Conservation (phyloP, 2,113 vertebrate genomes). For the Amblyopsis rosae region DNA sequence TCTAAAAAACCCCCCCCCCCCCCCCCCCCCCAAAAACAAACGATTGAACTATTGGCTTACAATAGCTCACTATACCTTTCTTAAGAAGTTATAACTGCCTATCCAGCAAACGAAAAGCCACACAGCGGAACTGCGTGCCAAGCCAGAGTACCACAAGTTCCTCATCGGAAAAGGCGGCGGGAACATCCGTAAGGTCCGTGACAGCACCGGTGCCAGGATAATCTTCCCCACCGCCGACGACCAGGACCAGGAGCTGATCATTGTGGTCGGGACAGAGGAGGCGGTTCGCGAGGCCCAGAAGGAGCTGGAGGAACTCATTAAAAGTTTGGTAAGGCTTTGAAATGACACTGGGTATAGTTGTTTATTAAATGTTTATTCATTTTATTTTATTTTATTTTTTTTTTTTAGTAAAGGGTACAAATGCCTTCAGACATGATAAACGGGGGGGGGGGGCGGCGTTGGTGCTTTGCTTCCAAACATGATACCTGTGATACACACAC, state of each 20-base stretch:
- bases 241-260: constrained; percentile 96
- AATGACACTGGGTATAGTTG: not conserved
- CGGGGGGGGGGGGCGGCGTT: no score
- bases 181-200: constrained; percentile 96
- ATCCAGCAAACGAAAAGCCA: constrained; percentile 95
- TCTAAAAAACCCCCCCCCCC: no score
- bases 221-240: constrained; percentile 93
- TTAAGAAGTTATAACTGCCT: not conserved
- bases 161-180: constrained; percentile 95
- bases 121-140: constrained; percentile 91
- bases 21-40: no score
- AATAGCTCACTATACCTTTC: no score
- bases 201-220: constrained; percentile 93
- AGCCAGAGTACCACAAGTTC: constrained; percentile 98
- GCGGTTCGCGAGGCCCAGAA: constrained; percentile 91
- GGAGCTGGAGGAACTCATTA: constrained; percentile 92
- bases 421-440: not conserved
- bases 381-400: not conserved
- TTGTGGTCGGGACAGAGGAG: constrained; percentile 94
- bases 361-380: not conserved
- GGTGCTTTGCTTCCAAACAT: no score
- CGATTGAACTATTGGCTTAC: no score
- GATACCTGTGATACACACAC: no score
- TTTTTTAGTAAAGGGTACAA: not conserved
- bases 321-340: constrained; percentile 82